Evolutionary conservation across 2,888 invertebrate genomes (phyloP), one percentile per base, ranked within the genome.

Genomic region (Sturmia bella): DNA sequence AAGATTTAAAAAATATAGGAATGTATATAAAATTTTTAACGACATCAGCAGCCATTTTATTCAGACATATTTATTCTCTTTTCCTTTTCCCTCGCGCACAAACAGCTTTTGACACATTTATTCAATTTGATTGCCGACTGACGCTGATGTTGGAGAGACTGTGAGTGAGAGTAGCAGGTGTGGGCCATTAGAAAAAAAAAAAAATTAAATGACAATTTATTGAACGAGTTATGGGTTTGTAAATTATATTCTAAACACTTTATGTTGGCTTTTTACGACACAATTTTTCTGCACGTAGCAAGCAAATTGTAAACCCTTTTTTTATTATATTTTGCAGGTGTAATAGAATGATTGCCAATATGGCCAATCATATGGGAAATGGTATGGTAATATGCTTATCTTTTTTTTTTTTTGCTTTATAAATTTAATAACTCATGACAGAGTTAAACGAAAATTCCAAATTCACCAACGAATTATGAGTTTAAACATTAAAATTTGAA

Each of bases 201-300:
- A 56, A 0, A 56, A 69, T 80, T 56, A 64, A 70, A 69, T 21
- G 45, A 41, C 82, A 59, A 70, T 81, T 81, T 81, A 81, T 77
- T 64, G 73, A 73, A 74, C 81, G 77, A 69, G 52, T 77, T 64
- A 81, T 77, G 77, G 69, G 52, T 64, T 77, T 68, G 73, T 69
- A 73, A 81, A 77, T 77, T 64, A 74, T 70, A 78, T 77, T 81
- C 68, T 64, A 82, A 78, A 52, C 69, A 82, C 64, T 82, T 78
- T 74, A 70, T 70, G 64, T 64, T 57, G 41, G 21, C 39, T 70
- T 61, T 78, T 82, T 78, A 78, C 50, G 70, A 59, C 64, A 52
- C 13, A 2, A 21, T 59, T 27, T 57, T 27, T n/a, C 43, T 48
- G 39, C 45, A 50, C n/a, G n/a, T 57, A n/a, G 69, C 57, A 64